Conservation (phyloP, 2,888 invertebrate genomes). For the Serrognathus titanus region DNA sequence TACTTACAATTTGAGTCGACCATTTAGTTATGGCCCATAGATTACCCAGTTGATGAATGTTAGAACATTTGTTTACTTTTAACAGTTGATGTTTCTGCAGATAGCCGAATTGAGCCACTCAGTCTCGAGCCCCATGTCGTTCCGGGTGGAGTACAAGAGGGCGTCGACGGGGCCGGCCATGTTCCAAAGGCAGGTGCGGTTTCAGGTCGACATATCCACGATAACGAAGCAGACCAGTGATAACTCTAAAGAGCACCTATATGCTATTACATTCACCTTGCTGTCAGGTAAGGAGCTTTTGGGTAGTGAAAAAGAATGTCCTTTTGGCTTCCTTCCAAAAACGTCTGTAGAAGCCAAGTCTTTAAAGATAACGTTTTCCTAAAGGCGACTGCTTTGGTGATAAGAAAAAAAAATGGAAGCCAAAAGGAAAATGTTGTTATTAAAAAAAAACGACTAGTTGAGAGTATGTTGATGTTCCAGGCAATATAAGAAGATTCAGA, state of each 20-base stretch:
- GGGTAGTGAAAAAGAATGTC: not conserved
- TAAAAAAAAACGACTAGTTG: too few species aligned
- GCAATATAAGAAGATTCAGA: slow-evolving; percentile 91
- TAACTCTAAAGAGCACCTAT: slow-evolving; percentile 55
- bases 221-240: slow-evolving; percentile 73
- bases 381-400: too few species aligned
- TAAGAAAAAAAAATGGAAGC: not conserved
- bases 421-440: not conserved
- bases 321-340: not conserved
- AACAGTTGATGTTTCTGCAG: slow-evolving; percentile 49
- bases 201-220: slow-evolving; percentile 86
- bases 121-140: slow-evolving; percentile 97
- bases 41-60: too few species aligned
- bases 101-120: slow-evolving; percentile 96
- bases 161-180: slow-evolving; percentile 92
- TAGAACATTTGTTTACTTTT: not conserved
- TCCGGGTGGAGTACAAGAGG: slow-evolving; percentile 95
- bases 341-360: too few species aligned
- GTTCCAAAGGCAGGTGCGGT: slow-evolving; percentile 94
- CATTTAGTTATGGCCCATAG: too few species aligned
- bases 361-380: too few species aligned
- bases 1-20: not conserved
- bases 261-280: slow-evolving; percentile 91
- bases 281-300: slow-evolving; percentile 69
- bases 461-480: slow-evolving; percentile 49